Base-by-base conservation (phyloP, 2,113 vertebrate genomes). In the Plectropomus leopardus region DNA sequence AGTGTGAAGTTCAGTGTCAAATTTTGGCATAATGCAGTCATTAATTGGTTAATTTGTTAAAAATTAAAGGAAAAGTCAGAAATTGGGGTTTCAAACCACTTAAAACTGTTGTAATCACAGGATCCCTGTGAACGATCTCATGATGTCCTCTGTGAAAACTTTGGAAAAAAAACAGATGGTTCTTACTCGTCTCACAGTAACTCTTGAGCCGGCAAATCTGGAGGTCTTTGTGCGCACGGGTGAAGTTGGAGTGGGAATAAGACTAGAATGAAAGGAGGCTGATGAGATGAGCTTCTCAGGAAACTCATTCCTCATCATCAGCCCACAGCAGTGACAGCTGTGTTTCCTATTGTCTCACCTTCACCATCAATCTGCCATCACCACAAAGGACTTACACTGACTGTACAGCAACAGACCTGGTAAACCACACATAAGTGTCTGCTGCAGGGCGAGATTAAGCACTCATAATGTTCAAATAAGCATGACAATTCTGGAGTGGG, bases 1-100 rank as follows among this genome's bases (percentile, higher is more conserved):
- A 65, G 28, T 26, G 28, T 87, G 53, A 88, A 83, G 66, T 78
- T 87, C 23, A 87, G 73, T 53, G 76, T 21, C 69, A 83, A 77
- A 75, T 61, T n/a, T n/a, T 74, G 66, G 36, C n/a, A 64, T 4
- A 30, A 23, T 7, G 2, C 0, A 63, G 21, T 42, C 4, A 61
- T 44, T 3, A 61, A 8, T 21, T 55, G 28, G 36, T 65, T 51
- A 1, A 42, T 45, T 42, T 50, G 19, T 30, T 17, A 51, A 19
- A 1, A 59, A 61, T 23, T 44, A 50, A 47, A n/a, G 5, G 28
- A 1, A 11, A 50, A 47, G 32, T 21, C 5, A 4, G n/a, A 4
- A 7, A 34, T 7, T 2, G 11, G 21, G 23, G 4, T 42, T 7
- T 40, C n/a, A n/a, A 44, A 24, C 23, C 19, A 26, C 24, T 65